phyloP scores from a whole-genome alignment of 1,140 invertebrate genomes.

The Atta cephalotes region DNA sequence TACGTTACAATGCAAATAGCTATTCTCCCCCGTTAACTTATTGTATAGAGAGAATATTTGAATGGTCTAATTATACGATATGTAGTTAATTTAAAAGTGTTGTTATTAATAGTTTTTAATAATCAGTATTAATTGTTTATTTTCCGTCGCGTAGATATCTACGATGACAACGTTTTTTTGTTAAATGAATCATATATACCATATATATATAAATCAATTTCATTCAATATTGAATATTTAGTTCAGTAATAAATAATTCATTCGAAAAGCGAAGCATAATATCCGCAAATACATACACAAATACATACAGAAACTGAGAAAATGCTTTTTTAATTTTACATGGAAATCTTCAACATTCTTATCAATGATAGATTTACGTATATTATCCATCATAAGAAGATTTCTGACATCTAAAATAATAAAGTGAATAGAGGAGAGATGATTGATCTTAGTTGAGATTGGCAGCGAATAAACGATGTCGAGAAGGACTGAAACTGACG shows the following conservation, averaged over 20 bases:
- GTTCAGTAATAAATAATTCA: neutral
- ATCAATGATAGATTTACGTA: neutral
- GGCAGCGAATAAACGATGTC: neutral
- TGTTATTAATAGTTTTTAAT: constrained; percentile 8
- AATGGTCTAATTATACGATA: neutral
- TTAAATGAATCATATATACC: neutral
- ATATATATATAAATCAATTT: constrained; percentile 2
- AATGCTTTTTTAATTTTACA: neutral
- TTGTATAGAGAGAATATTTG: neutral
- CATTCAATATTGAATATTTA: neutral
- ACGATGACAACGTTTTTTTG: neutral
- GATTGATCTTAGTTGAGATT: constrained; percentile 50
- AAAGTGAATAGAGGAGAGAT: constrained; percentile 4
- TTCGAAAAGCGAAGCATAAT: neutral
- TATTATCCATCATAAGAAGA: neutral
- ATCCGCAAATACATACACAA: neutral
- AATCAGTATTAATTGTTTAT: constrained; percentile 8
- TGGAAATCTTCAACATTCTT: neutral
- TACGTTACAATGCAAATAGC: neutral
- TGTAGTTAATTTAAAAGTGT: neutral
- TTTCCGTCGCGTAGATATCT: neutral
- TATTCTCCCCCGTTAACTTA: neutral
- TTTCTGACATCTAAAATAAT: constrained; percentile 28
- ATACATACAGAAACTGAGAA: neutral
- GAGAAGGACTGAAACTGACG: constrained; percentile 8